Evolutionary conservation across 35 echinoderm and acorn worm species (phyloP), one percentile per base, ranked within the genome.

Genomic region (Stichopus chloronotus): DNA sequence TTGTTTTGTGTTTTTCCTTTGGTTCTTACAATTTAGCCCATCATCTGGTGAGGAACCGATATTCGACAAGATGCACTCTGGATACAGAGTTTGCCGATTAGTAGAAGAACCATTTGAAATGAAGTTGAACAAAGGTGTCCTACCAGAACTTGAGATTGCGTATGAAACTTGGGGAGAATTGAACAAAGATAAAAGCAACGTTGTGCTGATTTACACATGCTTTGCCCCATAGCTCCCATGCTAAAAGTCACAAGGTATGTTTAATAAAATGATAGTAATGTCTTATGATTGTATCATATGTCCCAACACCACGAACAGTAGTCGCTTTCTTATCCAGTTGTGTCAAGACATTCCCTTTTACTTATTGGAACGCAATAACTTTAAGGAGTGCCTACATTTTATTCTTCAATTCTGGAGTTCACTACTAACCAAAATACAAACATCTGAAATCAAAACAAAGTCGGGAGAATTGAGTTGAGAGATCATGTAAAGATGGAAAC

Each of bases 101-200:
- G 71, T 74, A 13, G 71, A 93, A 53, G 56, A 96, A 92, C 96
- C 96, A 25, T 98, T 94, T 63, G 6, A 87, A n/a, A 22, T 98
- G 21, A 98, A 96, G 21, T 96, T 96, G 79, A 97, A 97, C 78
- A 84, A 80, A 79, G 90, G 94, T 16, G 86, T 98, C 10, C 87
- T 98, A 14, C 96, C 96, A 9, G 76, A 95, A 68, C 68, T 98
- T 55, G 80, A 89, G 58, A 88, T 98, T 63, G 96, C 96, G 6
- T 98, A 96, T 81, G 96, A 98, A 76, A 98, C 96, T 13, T 96
- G 94, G 94, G 96, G 96, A 69, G 90, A 94, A 76, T 91, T 94
- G 6, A 98, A 96, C 79, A 59, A 79, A 79, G 91, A 98, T 59
- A 98, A 90, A 79, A 94, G 93, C 56, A 98, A 98, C 85, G 96